Evolutionary conservation across 1,140 invertebrate genomes (phyloP), one percentile per base, ranked within the genome.

Genomic region (Calosoma granatense): DNA sequence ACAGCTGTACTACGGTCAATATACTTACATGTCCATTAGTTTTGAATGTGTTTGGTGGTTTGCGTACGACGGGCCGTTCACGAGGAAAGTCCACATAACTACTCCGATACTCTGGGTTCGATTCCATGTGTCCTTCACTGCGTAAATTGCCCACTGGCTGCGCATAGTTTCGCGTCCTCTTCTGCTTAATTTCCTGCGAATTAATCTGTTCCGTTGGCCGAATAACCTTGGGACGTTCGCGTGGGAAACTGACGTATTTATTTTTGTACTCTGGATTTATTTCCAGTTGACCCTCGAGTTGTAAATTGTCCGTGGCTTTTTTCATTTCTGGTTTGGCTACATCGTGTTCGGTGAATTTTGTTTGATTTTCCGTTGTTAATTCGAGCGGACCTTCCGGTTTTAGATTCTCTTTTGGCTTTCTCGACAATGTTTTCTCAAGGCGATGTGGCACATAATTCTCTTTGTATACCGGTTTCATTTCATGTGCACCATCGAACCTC

Each of bases 301-400:
- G 54, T 19, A 67, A 54, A n/a, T n/a, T n/a, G n/a, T n/a, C n/a
- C n/a, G n/a, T n/a, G 43, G 61, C 59, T 47, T 56, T 57, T 11
- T 26, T 14, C 19, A 53, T 23, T 22, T 60, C 57, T 19, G 56
- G 36, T 47, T 41, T 58, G 11, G 43, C 20, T 22, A 53, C 36
- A 52, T 51, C 39, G 20, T 59, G 55, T 43, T 60, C 57, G 1
- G 58, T 54, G 36, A 57, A 63, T 22, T 76, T 72, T 9, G 72
- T 71, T 20, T 72, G 70, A 61, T 69, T 76, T 60, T 79, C 77
- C 2, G 77, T 77, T 2, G 65, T 61, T 2, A 65, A 70, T 61
- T 76, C 69, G 11, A 78, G 54, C 15, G 73, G 69, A 47, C 76
- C 76, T 57, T 78, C 75, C 2, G 75, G 65, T 47, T 74, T 72